Base-by-base conservation (phyloP, 1,140 invertebrate species). In the Drosophila willistoni region DNA sequence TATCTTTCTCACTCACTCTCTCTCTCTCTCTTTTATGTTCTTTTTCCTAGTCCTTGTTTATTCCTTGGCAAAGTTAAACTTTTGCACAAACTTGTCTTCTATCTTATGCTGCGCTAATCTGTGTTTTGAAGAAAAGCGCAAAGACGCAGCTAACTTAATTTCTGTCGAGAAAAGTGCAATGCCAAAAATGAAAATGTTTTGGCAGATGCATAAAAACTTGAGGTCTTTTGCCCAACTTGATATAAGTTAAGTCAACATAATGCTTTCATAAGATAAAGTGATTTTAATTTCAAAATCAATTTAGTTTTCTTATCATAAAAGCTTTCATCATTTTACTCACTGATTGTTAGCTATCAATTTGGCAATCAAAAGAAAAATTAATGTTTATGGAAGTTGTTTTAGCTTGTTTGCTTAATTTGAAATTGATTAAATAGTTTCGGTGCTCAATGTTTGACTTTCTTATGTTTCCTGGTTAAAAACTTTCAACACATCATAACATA, bases 21-120 rank as follows among this genome's bases (percentile, higher is more conserved):
- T 47, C 44, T 1, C 44, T 44, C n/a, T 25, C 22, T 25, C 3
- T 25, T 7, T 7, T 5, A 7, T 29, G 5, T 29, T 6, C 29
- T 6, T 17, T 42, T 13, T 42, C 13, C 29, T 29, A 29, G 29
- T 44, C 42, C 44, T 51, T 51, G 44, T 51, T 51, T 51, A 51
- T 51, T 19, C 17, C 56, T 39, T 59, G 56, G 56, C 56, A 59
- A 59, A 51, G 44, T 51, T 51, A 51, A 51, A 51, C 33, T 59
- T 59, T 59, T 36, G 56, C 44, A 51, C 44, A 59, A 59, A 59
- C 56, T 59, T 59, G 56, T 34, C 56, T 12, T 59, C 33, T 14
- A 36, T 59, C 33, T 59, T 59, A 59, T 34, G 14, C 56, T 59
- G 56, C 25, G 73, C 74, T 85, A 86, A 85, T 85, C 81, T 77